Evolutionary conservation across 2,113 vertebrate genomes (phyloP).

Genomic region (Eurystomus gularis): DNA sequence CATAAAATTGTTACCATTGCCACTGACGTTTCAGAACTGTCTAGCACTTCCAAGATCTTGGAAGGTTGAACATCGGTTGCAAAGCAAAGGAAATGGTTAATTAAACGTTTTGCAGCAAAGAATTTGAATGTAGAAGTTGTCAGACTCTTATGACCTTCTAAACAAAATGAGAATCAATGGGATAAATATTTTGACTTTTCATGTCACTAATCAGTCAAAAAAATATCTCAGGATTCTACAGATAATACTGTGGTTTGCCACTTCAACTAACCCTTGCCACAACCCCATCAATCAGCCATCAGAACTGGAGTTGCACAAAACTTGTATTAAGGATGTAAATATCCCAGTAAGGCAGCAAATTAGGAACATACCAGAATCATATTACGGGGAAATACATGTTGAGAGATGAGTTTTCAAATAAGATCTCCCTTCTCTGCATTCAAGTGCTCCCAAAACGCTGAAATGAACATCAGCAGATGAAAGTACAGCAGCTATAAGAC

Average conservation of each 20-base stretch:
- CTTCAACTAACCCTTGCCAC: not conserved
- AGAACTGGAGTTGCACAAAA: not conserved
- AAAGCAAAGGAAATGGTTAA: not conserved
- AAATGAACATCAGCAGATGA: not conserved
- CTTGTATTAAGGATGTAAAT: not conserved
- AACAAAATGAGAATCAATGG: not conserved
- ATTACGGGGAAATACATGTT: not conserved
- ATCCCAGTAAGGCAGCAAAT: not conserved
- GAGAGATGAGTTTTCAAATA: not conserved
- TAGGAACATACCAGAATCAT: not conserved
- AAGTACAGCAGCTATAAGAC: not conserved
- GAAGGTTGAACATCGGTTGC: not conserved
- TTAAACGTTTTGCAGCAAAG: not conserved
- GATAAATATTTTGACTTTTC: not conserved
- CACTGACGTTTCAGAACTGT: not conserved
- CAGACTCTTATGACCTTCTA: not conserved
- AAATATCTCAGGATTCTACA: not conserved
- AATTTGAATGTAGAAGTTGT: not conserved
- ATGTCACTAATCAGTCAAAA: not conserved
- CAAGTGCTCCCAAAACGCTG: not conserved
- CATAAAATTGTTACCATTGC: not conserved
- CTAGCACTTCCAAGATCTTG: not conserved
- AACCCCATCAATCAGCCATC: not conserved
- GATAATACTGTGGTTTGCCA: not conserved
- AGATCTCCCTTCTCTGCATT: not conserved